These are phyloP conservation scores for Picus viridis DNA, from an alignment of 2,797 vertebrate genomes.

Conservation along the genomic window DNA sequence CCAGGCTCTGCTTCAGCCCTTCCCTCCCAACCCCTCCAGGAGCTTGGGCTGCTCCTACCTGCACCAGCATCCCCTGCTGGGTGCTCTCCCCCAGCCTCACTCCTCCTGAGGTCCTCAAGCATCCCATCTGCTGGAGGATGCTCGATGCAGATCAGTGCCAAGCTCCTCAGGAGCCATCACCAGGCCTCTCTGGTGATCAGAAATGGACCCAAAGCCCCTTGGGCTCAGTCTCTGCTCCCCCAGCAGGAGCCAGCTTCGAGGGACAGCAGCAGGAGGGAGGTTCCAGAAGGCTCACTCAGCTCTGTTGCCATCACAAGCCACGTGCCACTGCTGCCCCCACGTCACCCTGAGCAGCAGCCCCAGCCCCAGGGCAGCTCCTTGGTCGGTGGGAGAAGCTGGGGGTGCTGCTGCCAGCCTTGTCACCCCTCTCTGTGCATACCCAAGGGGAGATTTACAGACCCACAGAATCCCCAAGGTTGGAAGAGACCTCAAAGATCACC, in stretches of 20 bases:
- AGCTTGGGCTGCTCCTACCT: neutral
- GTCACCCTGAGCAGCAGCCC: neutral
- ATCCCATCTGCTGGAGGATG: accelerated
- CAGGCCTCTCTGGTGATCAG: too few relatives aligned
- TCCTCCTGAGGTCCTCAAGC: neutral
- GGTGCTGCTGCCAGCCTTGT: neutral
- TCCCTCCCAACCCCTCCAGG: neutral
- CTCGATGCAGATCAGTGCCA: accelerated
- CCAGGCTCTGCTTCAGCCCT: neutral
- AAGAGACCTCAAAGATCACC: too few relatives aligned
- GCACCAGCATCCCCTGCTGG: accelerated
- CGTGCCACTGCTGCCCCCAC: accelerated
- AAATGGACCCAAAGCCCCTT: neutral
- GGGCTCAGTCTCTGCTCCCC: accelerated
- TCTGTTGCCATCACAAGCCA: neutral
- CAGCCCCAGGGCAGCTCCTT: neutral
- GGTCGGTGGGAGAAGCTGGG: neutral
- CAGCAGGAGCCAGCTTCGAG: accelerated
- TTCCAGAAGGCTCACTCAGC: neutral
- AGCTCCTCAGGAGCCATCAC: neutral
- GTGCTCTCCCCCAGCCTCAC: neutral
- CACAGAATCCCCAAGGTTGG: too few relatives aligned
- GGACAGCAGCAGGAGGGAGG: too few relatives aligned
- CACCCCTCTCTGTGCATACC: neutral
- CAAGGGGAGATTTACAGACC: too few relatives aligned